Percentiles rank a stretch among this genome's conserved stretches.
Evolutionary conservation across 2,888 invertebrate genomes (phyloP).

Genomic region (Agrochola lychnidis): DNA sequence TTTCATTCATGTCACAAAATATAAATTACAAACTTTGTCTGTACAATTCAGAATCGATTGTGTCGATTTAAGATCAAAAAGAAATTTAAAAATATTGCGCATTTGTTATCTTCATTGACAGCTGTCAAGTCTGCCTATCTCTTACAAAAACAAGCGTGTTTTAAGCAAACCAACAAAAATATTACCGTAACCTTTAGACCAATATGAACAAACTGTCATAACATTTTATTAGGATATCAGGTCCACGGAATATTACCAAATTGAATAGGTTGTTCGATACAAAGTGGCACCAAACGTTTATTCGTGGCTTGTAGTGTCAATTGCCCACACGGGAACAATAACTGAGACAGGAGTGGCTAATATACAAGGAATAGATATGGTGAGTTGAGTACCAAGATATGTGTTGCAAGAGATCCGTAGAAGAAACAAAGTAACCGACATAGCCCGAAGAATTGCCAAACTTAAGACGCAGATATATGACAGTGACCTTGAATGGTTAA

Average conservation of each 20-base stretch:
- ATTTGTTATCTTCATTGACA: neutral
- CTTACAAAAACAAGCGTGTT: neutral
- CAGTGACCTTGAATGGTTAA: too few relatives aligned
- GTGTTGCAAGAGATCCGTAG: neutral
- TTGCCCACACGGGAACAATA: slow-evolving; percentile 70
- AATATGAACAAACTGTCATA: slow-evolving; percentile 32
- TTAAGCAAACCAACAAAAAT: neutral
- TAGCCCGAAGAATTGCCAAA: neutral
- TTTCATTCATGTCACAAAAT: neutral
- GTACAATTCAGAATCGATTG: neutral
- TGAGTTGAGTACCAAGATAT: neutral
- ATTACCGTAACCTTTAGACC: neutral
- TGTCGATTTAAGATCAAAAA: neutral
- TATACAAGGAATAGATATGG: slow-evolving; percentile 62
- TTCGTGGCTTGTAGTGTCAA: slow-evolving; percentile 67
- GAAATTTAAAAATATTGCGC: too few relatives aligned
- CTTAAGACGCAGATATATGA: too few relatives aligned
- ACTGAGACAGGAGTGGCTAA: slow-evolving; percentile 66
- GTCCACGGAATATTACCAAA: slow-evolving; percentile 53
- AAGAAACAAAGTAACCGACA: neutral
- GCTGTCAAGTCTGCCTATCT: neutral
- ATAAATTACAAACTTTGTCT: neutral
- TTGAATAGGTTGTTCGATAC: slow-evolving; percentile 53
- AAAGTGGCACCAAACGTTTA: slow-evolving; percentile 34
- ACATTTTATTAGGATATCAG: slow-evolving; percentile 40